Conservation (phyloP, 2,797 vertebrate genomes). For the Notoglanidium macrostoma region DNA sequence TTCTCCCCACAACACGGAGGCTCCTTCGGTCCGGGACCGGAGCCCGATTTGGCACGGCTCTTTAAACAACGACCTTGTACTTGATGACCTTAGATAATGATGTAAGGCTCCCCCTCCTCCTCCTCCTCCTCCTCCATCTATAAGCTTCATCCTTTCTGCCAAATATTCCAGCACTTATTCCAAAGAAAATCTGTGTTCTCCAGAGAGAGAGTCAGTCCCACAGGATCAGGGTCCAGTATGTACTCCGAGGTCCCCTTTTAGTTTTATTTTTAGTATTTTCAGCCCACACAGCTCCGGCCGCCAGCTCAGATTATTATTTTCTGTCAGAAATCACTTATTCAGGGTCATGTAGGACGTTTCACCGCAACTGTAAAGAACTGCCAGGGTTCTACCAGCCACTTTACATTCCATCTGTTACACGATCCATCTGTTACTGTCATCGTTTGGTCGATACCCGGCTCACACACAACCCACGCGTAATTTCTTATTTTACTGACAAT, state of each 20-base stretch:
- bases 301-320: background rate
- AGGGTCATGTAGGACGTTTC: background rate
- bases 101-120: background rate
- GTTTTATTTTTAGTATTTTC: constrained; percentile 4
- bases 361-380: background rate
- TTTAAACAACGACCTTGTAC: background rate
- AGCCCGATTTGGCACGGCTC: background rate
- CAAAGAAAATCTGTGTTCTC: constrained; percentile 18
- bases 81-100: constrained; percentile 9
- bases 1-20: constrained; percentile 7
- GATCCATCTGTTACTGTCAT: background rate
- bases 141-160: background rate
- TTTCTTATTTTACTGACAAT: background rate
- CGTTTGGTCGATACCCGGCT: background rate
- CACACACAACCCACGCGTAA: background rate
- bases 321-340: background rate
- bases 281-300: background rate
- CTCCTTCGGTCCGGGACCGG: background rate
- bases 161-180: constrained; percentile 13
- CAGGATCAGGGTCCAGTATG: constrained; percentile 6
- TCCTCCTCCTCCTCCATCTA: background rate
- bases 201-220: constrained; percentile 24
- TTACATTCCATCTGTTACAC: background rate
- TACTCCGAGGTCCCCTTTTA: background rate
- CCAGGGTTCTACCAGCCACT: background rate